Percentiles rank a stretch among this genome's conserved stretches.
These are phyloP conservation scores for Abramis brama DNA, from an alignment of 2,113 vertebrate species.

Conservation along the genomic window DNA sequence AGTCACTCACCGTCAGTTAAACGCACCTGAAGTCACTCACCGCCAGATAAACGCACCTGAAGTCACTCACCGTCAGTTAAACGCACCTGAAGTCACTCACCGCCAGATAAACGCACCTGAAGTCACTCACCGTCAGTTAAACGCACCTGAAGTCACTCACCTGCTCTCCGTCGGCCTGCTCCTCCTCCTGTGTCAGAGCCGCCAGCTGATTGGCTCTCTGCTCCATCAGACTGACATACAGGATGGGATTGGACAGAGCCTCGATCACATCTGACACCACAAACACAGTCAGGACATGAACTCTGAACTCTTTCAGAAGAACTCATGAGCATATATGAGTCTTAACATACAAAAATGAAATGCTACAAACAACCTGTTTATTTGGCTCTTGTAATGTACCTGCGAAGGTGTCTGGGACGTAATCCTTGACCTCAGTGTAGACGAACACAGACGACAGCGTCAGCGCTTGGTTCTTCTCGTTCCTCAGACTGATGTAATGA, in stretches of 20 bases:
- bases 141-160: conserved; percentile 50
- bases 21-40: too few relatives aligned
- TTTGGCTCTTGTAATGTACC: conserved; percentile 77
- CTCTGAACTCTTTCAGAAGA: neutral
- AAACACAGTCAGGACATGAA: neutral
- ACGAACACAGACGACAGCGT: conserved; percentile 91
- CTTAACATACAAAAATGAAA: neutral
- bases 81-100: too few relatives aligned
- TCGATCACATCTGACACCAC: conserved; percentile 89
- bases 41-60: too few relatives aligned
- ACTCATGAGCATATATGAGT: neutral
- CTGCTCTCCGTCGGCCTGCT: conserved; percentile 91
- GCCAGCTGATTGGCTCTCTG: conserved; percentile 95
- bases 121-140: too few relatives aligned
- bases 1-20: too few relatives aligned
- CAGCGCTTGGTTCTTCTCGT: conserved; percentile 94
- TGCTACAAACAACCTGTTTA: neutral
- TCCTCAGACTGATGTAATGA: conserved; percentile 92
- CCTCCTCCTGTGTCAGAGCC: conserved; percentile 93
- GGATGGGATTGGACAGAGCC: conserved; percentile 97
- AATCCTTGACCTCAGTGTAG: conserved; percentile 96
- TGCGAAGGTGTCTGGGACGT: conserved; percentile 96
- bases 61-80: too few relatives aligned
- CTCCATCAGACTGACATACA: conserved; percentile 96
- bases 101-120: too few relatives aligned